Conservation (phyloP, 2,888 invertebrate species). For the Cryptus viduatorius region DNA sequence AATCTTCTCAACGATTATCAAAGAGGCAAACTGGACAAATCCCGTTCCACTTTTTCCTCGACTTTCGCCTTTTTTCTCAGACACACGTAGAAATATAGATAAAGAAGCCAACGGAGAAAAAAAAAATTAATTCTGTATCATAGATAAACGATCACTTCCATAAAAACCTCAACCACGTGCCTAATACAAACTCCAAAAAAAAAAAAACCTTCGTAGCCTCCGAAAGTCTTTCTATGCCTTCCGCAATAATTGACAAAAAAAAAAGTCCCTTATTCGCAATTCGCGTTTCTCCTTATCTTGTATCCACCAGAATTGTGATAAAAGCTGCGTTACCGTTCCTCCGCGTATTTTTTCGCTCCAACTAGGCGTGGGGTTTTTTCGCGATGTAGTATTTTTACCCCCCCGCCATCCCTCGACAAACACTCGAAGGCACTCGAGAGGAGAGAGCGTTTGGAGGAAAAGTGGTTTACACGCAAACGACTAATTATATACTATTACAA, state of each 20-base stretch:
- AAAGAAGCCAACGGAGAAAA: not conserved
- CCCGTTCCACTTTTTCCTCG: constrained; percentile 1
- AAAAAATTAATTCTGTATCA: constrained; percentile 9
- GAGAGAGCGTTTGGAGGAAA: constrained; percentile 34
- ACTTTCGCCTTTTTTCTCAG: constrained; percentile 24
- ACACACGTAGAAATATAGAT: constrained; percentile 2
- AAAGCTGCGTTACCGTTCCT: constrained; percentile 64
- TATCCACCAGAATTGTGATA: constrained; percentile 66
- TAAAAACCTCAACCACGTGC: constrained; percentile 45
- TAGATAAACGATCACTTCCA: not conserved
- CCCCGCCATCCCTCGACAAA: constrained; percentile 7
- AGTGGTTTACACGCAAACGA: constrained; percentile 54
- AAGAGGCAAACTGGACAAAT: not conserved
- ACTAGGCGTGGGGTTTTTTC: constrained; percentile 29
- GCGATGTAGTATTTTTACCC: constrained; percentile 28
- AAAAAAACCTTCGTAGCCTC: not conserved
- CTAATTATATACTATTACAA: constrained; percentile 58
- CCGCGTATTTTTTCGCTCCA: constrained; percentile 42
- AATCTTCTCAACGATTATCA: constrained; percentile 12
- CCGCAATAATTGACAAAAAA: not conserved
- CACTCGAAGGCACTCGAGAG: constrained; percentile 13
- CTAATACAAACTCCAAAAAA: constrained; percentile 20
- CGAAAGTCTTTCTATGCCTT: constrained; percentile 11
- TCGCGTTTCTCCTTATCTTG: constrained; percentile 46
- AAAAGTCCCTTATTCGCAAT: not conserved